phyloP scores from a whole-genome alignment of 2,888 invertebrate species.

The Trichogramma dendrolimi region DNA sequence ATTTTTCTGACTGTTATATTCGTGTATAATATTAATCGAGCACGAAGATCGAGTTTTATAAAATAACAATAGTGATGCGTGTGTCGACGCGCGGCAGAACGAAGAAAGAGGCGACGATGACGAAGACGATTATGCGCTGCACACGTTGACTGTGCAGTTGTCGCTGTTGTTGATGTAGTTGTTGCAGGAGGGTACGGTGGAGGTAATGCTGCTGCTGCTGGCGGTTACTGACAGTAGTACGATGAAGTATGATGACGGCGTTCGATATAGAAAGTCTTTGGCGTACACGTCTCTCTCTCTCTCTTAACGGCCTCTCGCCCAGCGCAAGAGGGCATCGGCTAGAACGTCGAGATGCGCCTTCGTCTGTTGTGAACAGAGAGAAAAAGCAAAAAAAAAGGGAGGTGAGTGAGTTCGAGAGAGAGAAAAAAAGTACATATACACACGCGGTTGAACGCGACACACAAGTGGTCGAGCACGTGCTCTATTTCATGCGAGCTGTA shows the following conservation, averaged over 20 bases:
- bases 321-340: conserved; percentile 88
- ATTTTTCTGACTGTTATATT: no score
- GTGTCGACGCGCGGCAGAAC: no score
- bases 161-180: not conserved
- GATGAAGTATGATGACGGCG: no score
- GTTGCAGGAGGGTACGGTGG: not conserved
- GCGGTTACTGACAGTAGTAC: not conserved
- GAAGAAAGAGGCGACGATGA: no score
- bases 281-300: conserved; percentile 3
- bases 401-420: conserved; percentile 1
- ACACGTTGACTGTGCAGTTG: not conserved
- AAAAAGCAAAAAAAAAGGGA: not conserved
- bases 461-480: no score
- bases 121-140: no score
- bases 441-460: no score
- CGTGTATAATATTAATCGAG: no score
- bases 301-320: conserved; percentile 87
- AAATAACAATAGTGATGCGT: no score
- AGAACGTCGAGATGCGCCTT: conserved; percentile 92
- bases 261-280: not conserved
- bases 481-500: no score
- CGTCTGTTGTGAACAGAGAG: conserved; percentile 65
- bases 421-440: no score
- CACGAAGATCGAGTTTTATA: no score
- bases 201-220: not conserved